Percentiles rank a stretch among this genome's conserved stretches.
Evolutionary conservation across 2,888 invertebrate genomes (phyloP).

Genomic region (Trichopoda pennipes): DNA sequence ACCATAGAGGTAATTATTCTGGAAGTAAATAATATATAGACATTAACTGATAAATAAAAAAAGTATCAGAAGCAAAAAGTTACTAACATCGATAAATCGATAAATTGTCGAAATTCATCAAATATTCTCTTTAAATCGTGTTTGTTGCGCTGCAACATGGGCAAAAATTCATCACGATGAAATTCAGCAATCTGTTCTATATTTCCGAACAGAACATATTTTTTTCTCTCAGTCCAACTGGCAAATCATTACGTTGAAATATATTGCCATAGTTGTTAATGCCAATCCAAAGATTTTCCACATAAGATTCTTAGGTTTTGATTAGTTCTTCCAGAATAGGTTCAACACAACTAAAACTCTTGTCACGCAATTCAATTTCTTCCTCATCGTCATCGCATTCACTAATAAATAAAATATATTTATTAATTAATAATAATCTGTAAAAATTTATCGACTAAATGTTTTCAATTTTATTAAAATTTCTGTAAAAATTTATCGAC

Average conservation of each 20-base stretch:
- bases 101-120: conserved; percentile 77
- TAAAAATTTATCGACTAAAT: no score
- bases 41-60: background rate
- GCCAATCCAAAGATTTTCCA: conserved; percentile 78
- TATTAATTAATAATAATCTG: no score
- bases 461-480: no score
- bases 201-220: conserved; percentile 90
- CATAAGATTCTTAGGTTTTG: conserved; percentile 80
- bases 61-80: background rate
- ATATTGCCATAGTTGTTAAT: conserved; percentile 79
- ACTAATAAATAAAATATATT: conserved; percentile 24
- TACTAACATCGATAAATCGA: conserved; percentile 76
- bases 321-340: conserved; percentile 80
- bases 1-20: conserved; percentile 79
- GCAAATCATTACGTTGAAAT: conserved; percentile 78
- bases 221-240: conserved; percentile 78
- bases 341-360: conserved; percentile 74
- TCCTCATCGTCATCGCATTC: conserved; percentile 73
- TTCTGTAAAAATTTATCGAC: no score
- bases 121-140: conserved; percentile 78
- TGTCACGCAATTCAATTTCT: conserved; percentile 77
- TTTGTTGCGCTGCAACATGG: conserved; percentile 77
- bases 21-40: conserved; percentile 23
- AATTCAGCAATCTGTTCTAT: conserved; percentile 96
- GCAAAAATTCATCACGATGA: conserved; percentile 83